Percentiles rank a stretch among this genome's conserved stretches.
phyloP scores from a whole-genome alignment of 1,140 invertebrate species.

The Panulirus ornatus region DNA sequence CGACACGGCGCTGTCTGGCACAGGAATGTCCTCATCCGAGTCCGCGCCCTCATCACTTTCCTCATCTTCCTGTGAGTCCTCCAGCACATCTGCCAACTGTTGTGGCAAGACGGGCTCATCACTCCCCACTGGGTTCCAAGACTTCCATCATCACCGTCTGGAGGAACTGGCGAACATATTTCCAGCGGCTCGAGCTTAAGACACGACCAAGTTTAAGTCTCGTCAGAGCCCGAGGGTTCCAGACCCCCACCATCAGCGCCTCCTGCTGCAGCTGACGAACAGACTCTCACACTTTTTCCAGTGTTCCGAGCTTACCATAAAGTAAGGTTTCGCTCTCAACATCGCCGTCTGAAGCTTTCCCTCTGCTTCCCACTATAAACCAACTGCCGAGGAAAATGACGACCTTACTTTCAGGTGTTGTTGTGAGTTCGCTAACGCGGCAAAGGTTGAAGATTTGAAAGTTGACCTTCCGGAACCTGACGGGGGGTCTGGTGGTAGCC shows the following conservation, averaged over 20 bases:
- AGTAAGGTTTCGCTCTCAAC: neutral
- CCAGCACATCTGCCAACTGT: neutral
- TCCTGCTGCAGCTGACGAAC: neutral
- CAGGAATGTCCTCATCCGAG: slow-evolving; percentile 9
- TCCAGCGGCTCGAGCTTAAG: neutral
- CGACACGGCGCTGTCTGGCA: slow-evolving; percentile 1
- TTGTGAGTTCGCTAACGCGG: neutral
- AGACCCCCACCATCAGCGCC: neutral
- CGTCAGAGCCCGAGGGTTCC: neutral
- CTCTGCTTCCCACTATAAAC: neutral
- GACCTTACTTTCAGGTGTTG: neutral
- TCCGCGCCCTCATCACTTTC: neutral
- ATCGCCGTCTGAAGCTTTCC: neutral
- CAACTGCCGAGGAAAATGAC: neutral
- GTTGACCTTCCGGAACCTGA: too few relatives aligned
- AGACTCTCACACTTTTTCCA: neutral
- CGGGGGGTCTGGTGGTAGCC: too few relatives aligned
- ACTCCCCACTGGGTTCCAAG: neutral
- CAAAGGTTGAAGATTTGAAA: too few relatives aligned
- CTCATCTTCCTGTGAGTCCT: neutral
- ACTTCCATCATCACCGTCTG: neutral
- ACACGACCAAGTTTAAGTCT: neutral
- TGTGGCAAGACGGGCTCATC: neutral
- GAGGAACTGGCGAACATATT: neutral
- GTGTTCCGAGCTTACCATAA: neutral